Evolutionary conservation across 2,888 invertebrate species (phyloP).

Genomic region (Liposcelis brunnea): DNA sequence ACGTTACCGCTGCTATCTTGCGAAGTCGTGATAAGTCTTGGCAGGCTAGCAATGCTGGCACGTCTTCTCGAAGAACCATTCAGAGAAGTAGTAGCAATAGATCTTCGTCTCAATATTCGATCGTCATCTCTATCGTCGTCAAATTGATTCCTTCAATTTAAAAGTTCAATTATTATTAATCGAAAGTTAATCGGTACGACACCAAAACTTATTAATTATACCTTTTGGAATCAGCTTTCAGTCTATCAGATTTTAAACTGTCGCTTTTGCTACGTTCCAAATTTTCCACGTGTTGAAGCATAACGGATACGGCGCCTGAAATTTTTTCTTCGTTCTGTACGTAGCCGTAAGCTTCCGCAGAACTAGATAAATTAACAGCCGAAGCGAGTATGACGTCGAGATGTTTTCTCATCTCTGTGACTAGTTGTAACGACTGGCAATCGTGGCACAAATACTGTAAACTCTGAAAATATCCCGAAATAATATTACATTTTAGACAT

Average conservation of each 20-base stretch:
- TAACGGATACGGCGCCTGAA: not conserved
- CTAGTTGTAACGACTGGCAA: not conserved
- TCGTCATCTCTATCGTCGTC: conserved; percentile 4
- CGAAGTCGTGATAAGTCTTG: not conserved
- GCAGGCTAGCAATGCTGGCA: not conserved
- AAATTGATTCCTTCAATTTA: not conserved
- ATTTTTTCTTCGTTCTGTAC: conserved; percentile 1
- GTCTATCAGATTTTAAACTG: too few relatives aligned
- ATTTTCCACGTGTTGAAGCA: not conserved
- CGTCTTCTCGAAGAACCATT: not conserved
- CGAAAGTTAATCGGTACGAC: not conserved
- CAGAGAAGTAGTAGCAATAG: not conserved
- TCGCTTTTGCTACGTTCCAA: not conserved
- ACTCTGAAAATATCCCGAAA: not conserved
- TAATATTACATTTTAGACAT: not conserved
- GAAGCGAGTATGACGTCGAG: not conserved
- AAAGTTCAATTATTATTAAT: not conserved
- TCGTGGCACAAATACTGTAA: not conserved
- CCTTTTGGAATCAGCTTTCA: too few relatives aligned
- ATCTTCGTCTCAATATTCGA: conserved; percentile 1
- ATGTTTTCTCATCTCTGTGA: not conserved
- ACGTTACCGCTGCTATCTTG: too few relatives aligned
- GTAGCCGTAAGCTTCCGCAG: conserved; percentile 1
- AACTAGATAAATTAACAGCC: not conserved
- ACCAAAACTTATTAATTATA: not conserved